phyloP scores from a whole-genome alignment of 2,797 vertebrate species.

The Lagodon rhomboides region DNA sequence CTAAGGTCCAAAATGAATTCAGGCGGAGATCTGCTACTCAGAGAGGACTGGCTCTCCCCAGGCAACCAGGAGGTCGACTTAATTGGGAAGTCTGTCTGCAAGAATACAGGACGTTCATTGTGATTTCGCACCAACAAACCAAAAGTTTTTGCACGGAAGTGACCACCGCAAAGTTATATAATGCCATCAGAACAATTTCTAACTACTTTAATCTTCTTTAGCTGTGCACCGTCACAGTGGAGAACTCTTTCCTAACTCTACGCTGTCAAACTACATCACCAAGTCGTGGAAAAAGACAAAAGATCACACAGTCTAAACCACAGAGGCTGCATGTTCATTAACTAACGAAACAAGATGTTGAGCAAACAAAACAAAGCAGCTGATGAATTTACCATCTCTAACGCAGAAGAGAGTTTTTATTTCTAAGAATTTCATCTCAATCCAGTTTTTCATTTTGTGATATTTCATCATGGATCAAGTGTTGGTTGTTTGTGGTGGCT shows the following conservation, averaged over 20 bases:
- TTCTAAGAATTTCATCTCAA: background rate
- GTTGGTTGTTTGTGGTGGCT: background rate
- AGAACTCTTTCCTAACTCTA: background rate
- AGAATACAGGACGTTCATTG: constrained; percentile 24
- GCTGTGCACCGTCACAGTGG: constrained; percentile 9
- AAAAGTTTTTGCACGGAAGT: constrained; percentile 29
- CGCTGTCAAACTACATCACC: background rate
- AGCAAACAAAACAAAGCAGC: background rate
- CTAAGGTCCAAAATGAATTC: constrained; percentile 53
- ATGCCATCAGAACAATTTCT: background rate
- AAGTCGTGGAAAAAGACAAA: background rate
- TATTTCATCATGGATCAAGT: background rate
- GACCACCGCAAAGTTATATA: constrained; percentile 39
- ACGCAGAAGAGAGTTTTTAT: background rate
- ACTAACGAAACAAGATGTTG: background rate
- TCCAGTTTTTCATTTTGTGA: background rate
- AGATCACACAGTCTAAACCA: background rate
- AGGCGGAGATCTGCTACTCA: constrained; percentile 30
- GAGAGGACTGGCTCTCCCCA: constrained; percentile 35
- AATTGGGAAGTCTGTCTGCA: constrained; percentile 55
- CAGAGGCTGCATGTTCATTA: background rate
- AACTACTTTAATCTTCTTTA: constrained; percentile 13
- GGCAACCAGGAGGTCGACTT: constrained; percentile 32
- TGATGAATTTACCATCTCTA: background rate
- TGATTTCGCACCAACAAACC: constrained; percentile 15